These are phyloP conservation scores for Telmatherina bonti DNA, from an alignment of 2,797 vertebrate genomes.

Conservation along the genomic window DNA sequence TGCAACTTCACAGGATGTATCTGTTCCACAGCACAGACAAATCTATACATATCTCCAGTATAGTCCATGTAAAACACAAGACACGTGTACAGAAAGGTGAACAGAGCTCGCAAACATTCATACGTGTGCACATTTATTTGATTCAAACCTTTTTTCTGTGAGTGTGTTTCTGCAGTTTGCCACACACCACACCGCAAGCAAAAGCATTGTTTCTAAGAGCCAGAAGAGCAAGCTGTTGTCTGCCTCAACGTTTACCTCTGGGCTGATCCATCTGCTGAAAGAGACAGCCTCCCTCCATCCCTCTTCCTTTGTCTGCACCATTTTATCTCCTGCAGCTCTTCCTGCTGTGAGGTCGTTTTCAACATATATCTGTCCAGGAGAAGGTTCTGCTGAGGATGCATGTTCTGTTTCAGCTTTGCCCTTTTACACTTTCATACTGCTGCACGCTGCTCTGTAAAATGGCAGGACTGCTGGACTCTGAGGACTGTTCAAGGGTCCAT, in stretches of 20 bases:
- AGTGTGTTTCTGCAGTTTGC: slow-evolving; percentile 39
- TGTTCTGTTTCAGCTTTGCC: slow-evolving; percentile 44
- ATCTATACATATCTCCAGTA: slow-evolving; percentile 16
- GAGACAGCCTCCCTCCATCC: slow-evolving; percentile 47
- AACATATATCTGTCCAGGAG: slow-evolving; percentile 60
- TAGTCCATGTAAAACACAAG: slow-evolving; percentile 15
- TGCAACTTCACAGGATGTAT: slow-evolving; percentile 37
- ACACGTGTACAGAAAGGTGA: background rate
- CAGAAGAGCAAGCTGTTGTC: slow-evolving; percentile 32
- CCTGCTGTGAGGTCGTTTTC: slow-evolving; percentile 39
- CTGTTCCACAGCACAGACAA: slow-evolving; percentile 9
- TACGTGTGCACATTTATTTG: slow-evolving; percentile 8
- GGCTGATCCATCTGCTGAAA: slow-evolving; percentile 53
- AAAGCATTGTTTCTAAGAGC: slow-evolving; percentile 48
- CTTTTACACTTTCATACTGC: slow-evolving; percentile 39
- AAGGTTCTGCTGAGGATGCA: slow-evolving; percentile 65
- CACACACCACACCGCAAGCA: slow-evolving; percentile 53
- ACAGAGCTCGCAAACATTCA: slow-evolving; percentile 5
- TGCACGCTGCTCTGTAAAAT: slow-evolving; percentile 38
- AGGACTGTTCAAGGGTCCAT: slow-evolving; percentile 37
- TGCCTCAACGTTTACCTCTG: slow-evolving; percentile 42
- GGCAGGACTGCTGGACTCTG: slow-evolving; percentile 29
- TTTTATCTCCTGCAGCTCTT: slow-evolving; percentile 32
- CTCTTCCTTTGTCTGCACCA: slow-evolving; percentile 15
- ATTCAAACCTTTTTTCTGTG: too few relatives aligned